Base-by-base conservation (phyloP, 2,888 invertebrate genomes). In the Apantesis nais region DNA sequence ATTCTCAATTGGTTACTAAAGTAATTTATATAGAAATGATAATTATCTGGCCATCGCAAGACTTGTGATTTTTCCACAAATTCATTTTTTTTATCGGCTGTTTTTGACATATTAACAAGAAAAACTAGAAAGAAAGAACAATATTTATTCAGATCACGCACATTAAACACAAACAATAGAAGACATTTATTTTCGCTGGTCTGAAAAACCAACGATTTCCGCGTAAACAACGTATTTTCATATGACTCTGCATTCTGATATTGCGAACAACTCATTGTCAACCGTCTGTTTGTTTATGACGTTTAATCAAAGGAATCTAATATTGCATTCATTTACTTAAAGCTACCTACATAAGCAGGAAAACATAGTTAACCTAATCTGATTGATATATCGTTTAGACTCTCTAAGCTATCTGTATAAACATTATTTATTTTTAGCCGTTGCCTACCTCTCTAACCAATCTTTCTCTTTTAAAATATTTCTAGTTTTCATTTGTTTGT, bases 221-320 rank as follows among this genome's bases (percentile, higher is more conserved):
- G 55, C 25, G 58, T 58, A 58, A 55, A 55, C 25, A 55, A 29
- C 58, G 14, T 25, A 7, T 58, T 58, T 58, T 58, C n/a, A 25
- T 25, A 25, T 25, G 11, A 11, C 11, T 25, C 25, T 25, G 11
- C 61, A 22, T 48, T 22, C 25, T 58, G 5, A 22, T 4, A 37
- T 31, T 22, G 25, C 9, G 16, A 44, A 39, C 34, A 78, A 81
- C 58, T 79, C 68, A 74, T 31, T 70, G 44, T 68, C 62, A 55
- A 74, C 70, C 73, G 68, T 71, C 79, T 70, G 41, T 29, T n/a
- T n/a, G n/a, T n/a, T 74, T 64, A 68, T 81, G 82, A 81, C 67
- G 48, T 39, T 74, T 39, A 60, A 70, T 66, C 62, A 61, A 70
- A 81, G 72, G 72, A 77, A 79, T 79, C 73, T 70, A 55, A 81